Evolutionary conservation across 2,797 vertebrate species (phyloP), one percentile per base, ranked within the genome.

Genomic region (Coendou prehensilis): DNA sequence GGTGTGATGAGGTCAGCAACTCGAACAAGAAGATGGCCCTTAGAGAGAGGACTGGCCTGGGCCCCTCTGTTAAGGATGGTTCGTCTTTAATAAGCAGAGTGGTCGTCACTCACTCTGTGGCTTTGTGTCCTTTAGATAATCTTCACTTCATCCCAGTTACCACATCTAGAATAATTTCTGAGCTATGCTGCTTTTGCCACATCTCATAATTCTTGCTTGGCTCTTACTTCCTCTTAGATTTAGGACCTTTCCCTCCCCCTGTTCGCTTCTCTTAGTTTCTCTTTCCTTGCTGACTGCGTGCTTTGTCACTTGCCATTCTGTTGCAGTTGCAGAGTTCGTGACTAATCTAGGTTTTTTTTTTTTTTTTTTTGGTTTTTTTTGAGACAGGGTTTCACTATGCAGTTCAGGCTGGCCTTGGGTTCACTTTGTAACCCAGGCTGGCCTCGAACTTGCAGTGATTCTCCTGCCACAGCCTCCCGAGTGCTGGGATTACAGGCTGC

Each of bases 251-350:
- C n/a, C 47, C 61, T 64, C 5, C 30, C 17, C 73, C 6, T 37
- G 2, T 89, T 87, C 28, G 33, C 54, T 89, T 96, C 28, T 50
- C 83, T 85, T 85, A 81, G 85, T 95, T 63, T 89, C 76, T 84
- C 57, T 47, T 76, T 89, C 56, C 50, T 89, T 87, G 75, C 33
- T 80, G 45, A 56, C 52, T 80, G 10, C 33, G 11, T 41, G 92
- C 85, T 97, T 88, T 96, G 91, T 83, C 54, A 81, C 83, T 59
- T 94, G 91, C 92, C 57, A 9, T 91, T 95, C n/a, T 94, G n/a
- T 93, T 92, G 79, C 61, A 93, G 6, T 63, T 92, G 56, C 91
- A 92, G n/a, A 91, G 59, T 93, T 90, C 90, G 67, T 97, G 87
- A 96, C 85, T 95, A 87, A 82, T 61, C 28, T 84, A n/a, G 61